Conservation (phyloP, 2,888 invertebrate species). For the Temnothorax ravouxi region DNA sequence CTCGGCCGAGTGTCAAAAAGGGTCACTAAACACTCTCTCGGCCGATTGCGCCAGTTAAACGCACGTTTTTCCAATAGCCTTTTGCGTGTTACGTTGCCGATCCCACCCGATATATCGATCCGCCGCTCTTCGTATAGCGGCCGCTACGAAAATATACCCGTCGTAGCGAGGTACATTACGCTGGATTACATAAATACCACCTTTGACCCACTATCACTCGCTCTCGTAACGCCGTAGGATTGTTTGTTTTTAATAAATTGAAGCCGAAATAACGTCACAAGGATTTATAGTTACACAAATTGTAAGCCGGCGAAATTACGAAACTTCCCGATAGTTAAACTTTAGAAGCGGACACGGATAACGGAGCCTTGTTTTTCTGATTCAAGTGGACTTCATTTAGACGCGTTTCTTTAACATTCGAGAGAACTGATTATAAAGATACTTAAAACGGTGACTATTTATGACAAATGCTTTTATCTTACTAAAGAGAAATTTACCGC, state of each 20-base stretch:
- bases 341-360: neutral
- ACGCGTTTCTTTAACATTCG: neutral
- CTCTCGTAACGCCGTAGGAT: conserved; percentile 28
- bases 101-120: conserved; percentile 73
- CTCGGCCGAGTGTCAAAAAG: conserved; percentile 77
- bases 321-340: neutral
- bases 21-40: conserved; percentile 83
- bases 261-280: neutral
- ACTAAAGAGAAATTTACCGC: neutral
- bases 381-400: neutral
- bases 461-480: neutral
- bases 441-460: neutral
- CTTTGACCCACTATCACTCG: conserved; percentile 40
- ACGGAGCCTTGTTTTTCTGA: neutral
- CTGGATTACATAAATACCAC: conserved; percentile 52
- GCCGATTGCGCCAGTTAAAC: conserved; percentile 80
- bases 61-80: conserved; percentile 77
- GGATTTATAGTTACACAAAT: neutral
- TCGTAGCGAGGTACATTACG: conserved; percentile 42
- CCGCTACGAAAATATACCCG: conserved; percentile 42
- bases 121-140: conserved; percentile 39
- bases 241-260: conserved; percentile 1
- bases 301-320: neutral
- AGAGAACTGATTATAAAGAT: neutral
- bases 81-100: conserved; percentile 46